Conservation (phyloP, 2,113 vertebrate genomes). For the Ailuropoda melanoleuca region DNA sequence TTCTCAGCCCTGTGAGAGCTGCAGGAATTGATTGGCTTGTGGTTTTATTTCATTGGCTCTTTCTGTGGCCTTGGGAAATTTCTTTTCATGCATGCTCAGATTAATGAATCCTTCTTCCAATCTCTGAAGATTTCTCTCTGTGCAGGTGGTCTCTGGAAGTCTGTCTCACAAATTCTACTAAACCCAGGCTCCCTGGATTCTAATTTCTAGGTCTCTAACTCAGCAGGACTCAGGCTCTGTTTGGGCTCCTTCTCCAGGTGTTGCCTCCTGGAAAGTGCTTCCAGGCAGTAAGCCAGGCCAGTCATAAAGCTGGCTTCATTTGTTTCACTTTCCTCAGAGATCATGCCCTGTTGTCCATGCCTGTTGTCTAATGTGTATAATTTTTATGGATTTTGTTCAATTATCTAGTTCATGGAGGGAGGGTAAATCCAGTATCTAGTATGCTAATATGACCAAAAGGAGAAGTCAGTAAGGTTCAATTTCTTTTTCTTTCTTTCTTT, state of each 20-base stretch:
- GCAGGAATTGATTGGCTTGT: not conserved
- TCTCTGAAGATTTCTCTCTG: not conserved
- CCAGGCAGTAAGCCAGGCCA: not conserved
- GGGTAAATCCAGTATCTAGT: not conserved
- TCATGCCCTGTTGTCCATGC: not conserved
- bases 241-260: not conserved
- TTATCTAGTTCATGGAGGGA: not conserved
- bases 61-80: not conserved
- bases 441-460: not conserved
- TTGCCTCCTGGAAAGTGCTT: not conserved
- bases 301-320: not conserved
- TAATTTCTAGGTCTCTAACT: not conserved
- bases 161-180: not conserved
- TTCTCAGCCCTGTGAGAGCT: not conserved
- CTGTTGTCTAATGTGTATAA: not conserved
- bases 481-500: not conserved
- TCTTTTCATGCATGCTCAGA: not conserved
- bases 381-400: not conserved
- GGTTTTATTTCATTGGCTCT: not conserved
- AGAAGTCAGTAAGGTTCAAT: not conserved
- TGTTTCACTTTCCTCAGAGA: not conserved
- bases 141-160: not conserved
- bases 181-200: not conserved
- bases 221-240: not conserved
- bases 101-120: not conserved